These are phyloP conservation scores for Porites divaricata DNA, from an alignment of 92 coral and sea anemone species.

Conservation along the genomic window DNA sequence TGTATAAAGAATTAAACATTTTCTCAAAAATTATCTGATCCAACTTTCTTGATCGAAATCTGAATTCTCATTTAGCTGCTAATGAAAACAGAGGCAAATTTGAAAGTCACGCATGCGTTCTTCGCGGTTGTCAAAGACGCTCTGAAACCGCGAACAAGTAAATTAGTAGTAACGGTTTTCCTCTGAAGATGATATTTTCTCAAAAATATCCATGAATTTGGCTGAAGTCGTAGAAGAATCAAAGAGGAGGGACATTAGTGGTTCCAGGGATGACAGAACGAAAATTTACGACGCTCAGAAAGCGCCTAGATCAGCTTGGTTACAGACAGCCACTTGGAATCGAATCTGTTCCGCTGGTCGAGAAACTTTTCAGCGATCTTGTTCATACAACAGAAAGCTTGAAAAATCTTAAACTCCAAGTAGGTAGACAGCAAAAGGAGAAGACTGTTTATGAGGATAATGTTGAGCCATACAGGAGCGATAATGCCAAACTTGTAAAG, in stretches of 20 bases:
- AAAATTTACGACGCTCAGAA: conserved; percentile 96
- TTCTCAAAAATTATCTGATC: not conserved
- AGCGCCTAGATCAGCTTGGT: conserved; percentile 98
- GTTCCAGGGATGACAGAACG: conserved; percentile 85
- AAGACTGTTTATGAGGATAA: conserved; percentile 88
- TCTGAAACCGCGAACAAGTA: conserved; percentile 69
- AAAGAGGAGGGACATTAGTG: conserved; percentile 25
- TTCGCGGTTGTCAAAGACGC: conserved; percentile 64
- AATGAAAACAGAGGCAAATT: conserved; percentile 96
- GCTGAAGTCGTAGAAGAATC: conserved; percentile 10
- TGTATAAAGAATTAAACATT: not conserved
- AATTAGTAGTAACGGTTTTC: conserved; percentile 77
- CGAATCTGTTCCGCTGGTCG: conserved; percentile 98
- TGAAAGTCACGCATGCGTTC: conserved; percentile 97
- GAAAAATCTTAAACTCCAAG: conserved; percentile 92
- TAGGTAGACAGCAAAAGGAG: conserved; percentile 77
- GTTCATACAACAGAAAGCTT: conserved; percentile 99
- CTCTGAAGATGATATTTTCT: conserved; percentile 25
- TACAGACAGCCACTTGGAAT: conserved; percentile 98
- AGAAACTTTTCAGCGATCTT: conserved; percentile 97
- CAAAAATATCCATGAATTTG: conserved; percentile 50
- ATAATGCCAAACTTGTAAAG: conserved; percentile 96
- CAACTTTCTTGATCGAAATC: conserved; percentile 42
- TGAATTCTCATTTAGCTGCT: conserved; percentile 63
- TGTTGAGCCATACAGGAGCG: conserved; percentile 98